A percentile compares a stretch with the other conserved stretches of the same genome.
phyloP scores from a whole-genome alignment of 2,113 vertebrate species.

The Tachysurus fulvidraco region DNA sequence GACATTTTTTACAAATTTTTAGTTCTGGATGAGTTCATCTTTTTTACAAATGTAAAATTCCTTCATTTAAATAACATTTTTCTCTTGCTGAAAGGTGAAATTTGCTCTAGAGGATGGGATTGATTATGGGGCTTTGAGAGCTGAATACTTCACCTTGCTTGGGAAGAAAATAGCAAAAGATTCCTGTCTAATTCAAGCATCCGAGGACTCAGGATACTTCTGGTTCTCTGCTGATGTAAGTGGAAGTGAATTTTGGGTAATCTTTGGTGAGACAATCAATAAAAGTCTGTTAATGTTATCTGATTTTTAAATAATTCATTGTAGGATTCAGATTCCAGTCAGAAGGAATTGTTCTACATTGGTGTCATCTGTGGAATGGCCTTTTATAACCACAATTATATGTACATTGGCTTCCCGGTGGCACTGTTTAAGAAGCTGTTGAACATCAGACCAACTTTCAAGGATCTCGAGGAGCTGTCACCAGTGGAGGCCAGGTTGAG shows the following conservation, averaged over 20 bases:
- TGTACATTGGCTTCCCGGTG: slow-evolving; percentile 61
- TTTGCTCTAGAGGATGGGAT: slow-evolving; percentile 7
- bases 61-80: background rate
- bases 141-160: slow-evolving; percentile 25
- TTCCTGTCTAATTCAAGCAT: background rate
- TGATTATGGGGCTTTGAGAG: background rate
- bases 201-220: slow-evolving; percentile 25
- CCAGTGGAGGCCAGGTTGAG: slow-evolving; percentile 59
- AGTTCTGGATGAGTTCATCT: too few relatives aligned
- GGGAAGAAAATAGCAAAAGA: background rate
- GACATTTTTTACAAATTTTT: too few relatives aligned
- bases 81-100: background rate
- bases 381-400: background rate
- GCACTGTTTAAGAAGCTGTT: slow-evolving; percentile 71
- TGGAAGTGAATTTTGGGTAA: background rate
- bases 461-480: slow-evolving; percentile 69
- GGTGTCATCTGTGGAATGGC: slow-evolving; percentile 67
- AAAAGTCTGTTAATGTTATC: background rate
- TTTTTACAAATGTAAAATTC: too few relatives aligned
- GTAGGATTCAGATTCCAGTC: slow-evolving; percentile 14
- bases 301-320: background rate
- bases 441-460: slow-evolving; percentile 51
- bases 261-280: background rate
- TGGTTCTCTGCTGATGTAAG: slow-evolving; percentile 33
- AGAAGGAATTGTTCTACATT: slow-evolving; percentile 49